Base-by-base conservation (phyloP, 2,888 invertebrate species). In the Neelides folsomi region DNA sequence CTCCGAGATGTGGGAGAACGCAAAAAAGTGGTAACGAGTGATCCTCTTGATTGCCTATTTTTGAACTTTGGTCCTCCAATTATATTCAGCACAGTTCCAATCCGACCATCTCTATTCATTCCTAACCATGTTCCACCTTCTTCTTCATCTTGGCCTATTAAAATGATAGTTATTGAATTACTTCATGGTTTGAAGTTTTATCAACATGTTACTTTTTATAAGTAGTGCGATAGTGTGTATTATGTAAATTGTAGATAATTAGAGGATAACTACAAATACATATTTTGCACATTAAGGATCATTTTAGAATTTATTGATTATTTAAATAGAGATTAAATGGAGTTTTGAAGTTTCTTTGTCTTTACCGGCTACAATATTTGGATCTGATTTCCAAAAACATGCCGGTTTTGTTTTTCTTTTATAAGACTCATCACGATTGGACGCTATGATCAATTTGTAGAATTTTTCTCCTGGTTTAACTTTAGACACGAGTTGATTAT, bases 381-480 rank as follows among this genome's bases (percentile, higher is more conserved):
- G 71, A 60, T 78, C 71, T 53, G 78, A 73, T 1, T 69, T 65
- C 83, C 84, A 85, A 57, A 75, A 76, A 16, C 72, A 72, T 38
- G 80, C 79, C 42, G 71, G 69, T 52, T 72, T 70, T 0, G 88
- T 77, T 2, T 82, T 80, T 53, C 88, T 76, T 15, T 73, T 73
- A 68, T 79, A 85, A 66, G 72, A 77, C 69, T 89, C 89, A 72
- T 90, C 89, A 59, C 89, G 76, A 69, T 89, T 89, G 18, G 83
- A 79, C 2, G 81, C 82, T 41, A 89, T 65, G 55, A 89, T 79
- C 15, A 88, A 70, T 62, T 80, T 78, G 67, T 81, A 87, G 13
- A 19, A 39, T 19, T 45, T 45, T 16, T 41, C 34, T 35, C 5
- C 13, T 2, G 10, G 16, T 20, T 13, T 13, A 12, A 1, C 27